Evolutionary conservation across 1,140 invertebrate species (phyloP), one percentile per base, ranked within the genome.

Genomic region (Protaetia brevitarsis): DNA sequence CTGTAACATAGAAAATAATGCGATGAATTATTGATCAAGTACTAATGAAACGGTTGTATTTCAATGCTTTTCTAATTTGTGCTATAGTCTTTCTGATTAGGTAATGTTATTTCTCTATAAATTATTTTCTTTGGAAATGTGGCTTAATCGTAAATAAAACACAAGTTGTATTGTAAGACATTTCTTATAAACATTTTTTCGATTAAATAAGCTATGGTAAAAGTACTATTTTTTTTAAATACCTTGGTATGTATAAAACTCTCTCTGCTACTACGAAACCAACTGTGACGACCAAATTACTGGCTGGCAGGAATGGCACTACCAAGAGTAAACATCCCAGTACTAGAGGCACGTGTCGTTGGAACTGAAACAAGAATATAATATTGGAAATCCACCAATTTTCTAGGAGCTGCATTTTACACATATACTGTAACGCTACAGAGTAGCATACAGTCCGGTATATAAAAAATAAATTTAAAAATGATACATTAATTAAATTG

Each of bases 221-320:
- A n/a, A n/a, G n/a, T n/a, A n/a, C n/a, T n/a, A 27, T 27, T 6
- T 0, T 23, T 28, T 4, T 58, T 64, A 21, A 64, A 82, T 82
- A 91, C 89, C 92, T 95, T 27, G 93, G 93, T 73, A 93, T 90
- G 77, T 95, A 96, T 0, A 96, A 84, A n/a, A 95, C 87, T 73
- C 94, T 83, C 78, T 96, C 94, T 5, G 94, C 94, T 1, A 95
- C 87, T 1, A 95, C 92, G 78, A 96, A 96, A 11, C 94, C 94
- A 10, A 96, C 93, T 0, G 91, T 93, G 71, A 95, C 88, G 68
- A 95, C 84, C 58, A 95, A 78, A 79, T 96, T 96, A 57, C 90
- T 89, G 4, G 94, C 93, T 2, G 93, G 94, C 36, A 96, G 81
- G 77, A 94, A 95, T 8, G 93, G 90, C 16, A 95, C 77, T 30